Evolutionary conservation across 2,888 invertebrate species (phyloP).

Genomic region (Euzetes globulus): DNA sequence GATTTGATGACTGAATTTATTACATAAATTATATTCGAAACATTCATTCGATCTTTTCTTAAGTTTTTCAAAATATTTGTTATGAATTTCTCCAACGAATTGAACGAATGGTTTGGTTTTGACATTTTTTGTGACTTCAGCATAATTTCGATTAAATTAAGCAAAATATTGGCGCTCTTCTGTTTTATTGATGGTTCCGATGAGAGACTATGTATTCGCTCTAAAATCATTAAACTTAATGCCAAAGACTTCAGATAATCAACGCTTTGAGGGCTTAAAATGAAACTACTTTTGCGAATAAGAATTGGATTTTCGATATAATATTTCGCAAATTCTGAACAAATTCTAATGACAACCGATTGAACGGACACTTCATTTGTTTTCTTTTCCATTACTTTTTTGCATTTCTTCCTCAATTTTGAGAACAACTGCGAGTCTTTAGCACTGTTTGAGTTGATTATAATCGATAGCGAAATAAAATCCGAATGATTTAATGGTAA

Average conservation of each 20-base stretch:
- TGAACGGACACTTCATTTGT: background rate
- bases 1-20: background rate
- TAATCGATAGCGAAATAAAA: background rate
- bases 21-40: background rate
- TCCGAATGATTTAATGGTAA: background rate
- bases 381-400: background rate
- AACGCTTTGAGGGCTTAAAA: background rate
- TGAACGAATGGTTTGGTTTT: slow-evolving; percentile 45
- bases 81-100: slow-evolving; percentile 49
- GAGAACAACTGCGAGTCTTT: background rate
- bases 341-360: background rate
- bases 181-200: background rate
- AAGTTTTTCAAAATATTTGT: background rate
- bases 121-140: background rate
- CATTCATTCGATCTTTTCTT: background rate
- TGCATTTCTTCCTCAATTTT: background rate
- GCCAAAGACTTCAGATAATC: background rate
- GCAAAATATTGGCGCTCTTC: slow-evolving; percentile 41
- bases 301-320: background rate
- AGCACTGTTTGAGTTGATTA: background rate
- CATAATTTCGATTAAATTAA: slow-evolving; percentile 41
- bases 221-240: slow-evolving; percentile 10
- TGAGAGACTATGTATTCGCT: background rate
- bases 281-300: background rate
- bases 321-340: background rate